phyloP scores from a whole-genome alignment of 2,113 vertebrate species.

The Cebidichthys violaceus region DNA sequence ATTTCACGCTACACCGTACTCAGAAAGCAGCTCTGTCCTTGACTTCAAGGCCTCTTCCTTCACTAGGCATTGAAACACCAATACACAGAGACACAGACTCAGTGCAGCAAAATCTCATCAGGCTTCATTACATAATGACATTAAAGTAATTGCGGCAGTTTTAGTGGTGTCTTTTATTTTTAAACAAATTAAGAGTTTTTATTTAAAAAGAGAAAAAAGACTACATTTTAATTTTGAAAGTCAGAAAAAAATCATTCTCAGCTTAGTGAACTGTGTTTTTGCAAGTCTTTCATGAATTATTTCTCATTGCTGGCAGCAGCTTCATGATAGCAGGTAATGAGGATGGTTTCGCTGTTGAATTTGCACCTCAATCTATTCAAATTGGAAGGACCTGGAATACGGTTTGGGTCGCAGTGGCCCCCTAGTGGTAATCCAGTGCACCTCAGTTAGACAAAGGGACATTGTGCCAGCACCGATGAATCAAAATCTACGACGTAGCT shows the following conservation, averaged over 20 bases:
- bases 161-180: constrained; percentile 21
- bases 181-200: constrained; percentile 37
- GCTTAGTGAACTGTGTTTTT: neutral
- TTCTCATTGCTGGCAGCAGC: neutral
- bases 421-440: constrained; percentile 19
- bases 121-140: constrained; percentile 27
- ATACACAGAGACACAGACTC: constrained; percentile 2
- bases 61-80: constrained; percentile 12
- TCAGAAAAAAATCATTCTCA: neutral
- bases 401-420: constrained; percentile 31
- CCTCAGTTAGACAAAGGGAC: neutral
- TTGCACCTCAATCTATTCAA: constrained; percentile 11
- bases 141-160: constrained; percentile 35
- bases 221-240: constrained; percentile 5
- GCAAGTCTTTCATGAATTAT: constrained; percentile 15
- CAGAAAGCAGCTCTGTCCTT: constrained; percentile 55
- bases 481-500: neutral
- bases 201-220: neutral
- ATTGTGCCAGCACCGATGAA: neutral
- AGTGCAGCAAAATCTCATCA: constrained; percentile 1
- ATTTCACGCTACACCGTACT: constrained; percentile 60
- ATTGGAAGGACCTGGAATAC: constrained; percentile 2
- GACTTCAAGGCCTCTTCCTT: constrained; percentile 39
- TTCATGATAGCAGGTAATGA: constrained; percentile 19
- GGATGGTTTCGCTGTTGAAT: neutral